These are phyloP conservation scores for Pelochelys cantorii DNA, from an alignment of 2,797 vertebrate genomes.

Conservation along the genomic window DNA sequence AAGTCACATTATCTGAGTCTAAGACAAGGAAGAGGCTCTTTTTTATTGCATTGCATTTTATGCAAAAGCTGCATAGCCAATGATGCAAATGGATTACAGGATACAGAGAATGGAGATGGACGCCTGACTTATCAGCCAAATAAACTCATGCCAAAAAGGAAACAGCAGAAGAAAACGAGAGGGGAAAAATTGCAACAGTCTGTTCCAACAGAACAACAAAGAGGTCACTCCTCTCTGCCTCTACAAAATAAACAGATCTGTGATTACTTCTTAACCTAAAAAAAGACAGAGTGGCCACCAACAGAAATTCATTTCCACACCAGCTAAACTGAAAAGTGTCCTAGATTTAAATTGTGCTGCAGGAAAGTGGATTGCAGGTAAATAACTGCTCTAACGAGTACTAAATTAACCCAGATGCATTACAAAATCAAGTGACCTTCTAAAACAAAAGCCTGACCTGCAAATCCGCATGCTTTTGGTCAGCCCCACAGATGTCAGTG, in stretches of 20 bases:
- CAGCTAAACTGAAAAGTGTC: neutral
- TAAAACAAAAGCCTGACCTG: neutral
- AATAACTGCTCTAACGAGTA: neutral
- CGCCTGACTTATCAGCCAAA: fast-evolving
- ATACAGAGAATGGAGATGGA: neutral
- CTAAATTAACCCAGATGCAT: neutral
- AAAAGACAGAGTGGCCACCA: neutral
- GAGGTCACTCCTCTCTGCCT: neutral
- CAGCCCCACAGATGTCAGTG: neutral
- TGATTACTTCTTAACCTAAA: neutral
- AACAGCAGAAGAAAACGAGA: fast-evolving
- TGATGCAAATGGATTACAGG: fast-evolving
- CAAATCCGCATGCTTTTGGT: fast-evolving
- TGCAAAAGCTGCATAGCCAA: fast-evolving
- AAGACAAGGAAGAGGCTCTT: neutral
- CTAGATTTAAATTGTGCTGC: neutral
- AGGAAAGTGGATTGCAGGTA: neutral
- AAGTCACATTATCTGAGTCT: neutral
- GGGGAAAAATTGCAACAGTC: neutral
- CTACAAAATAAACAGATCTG: neutral
- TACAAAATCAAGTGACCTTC: neutral
- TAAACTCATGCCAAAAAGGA: neutral
- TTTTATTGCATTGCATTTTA: fast-evolving
- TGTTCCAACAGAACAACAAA: neutral
- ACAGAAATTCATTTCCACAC: neutral